Evolutionary conservation across 2,113 vertebrate species (phyloP).

Genomic region (Arenaria interpres): DNA sequence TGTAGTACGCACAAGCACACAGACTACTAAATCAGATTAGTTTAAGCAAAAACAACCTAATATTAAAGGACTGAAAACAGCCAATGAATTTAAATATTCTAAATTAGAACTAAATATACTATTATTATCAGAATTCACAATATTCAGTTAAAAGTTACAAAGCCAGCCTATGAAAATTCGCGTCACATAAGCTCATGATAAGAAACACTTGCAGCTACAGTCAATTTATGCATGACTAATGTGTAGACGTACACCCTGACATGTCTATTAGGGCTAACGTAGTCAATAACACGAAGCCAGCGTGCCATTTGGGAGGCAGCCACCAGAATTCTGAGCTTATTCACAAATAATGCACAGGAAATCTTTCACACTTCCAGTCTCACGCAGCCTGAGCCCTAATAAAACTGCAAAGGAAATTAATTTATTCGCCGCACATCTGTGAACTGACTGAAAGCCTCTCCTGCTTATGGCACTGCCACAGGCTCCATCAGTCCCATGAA

Average conservation of each 20-base stretch:
- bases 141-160: not conserved
- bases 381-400: not conserved
- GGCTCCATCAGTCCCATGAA: not conserved
- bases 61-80: not conserved
- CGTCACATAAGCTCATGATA: not conserved
- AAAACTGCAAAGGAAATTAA: not conserved
- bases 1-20: accelerated
- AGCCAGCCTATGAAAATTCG: not conserved
- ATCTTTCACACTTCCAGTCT: not conserved
- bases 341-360: not conserved
- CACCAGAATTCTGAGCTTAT: not conserved
- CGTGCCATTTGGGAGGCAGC: not conserved
- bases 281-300: not conserved
- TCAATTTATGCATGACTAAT: not conserved
- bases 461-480: not conserved
- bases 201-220: not conserved
- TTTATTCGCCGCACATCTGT: not conserved
- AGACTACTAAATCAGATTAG: not conserved
- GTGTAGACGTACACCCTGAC: not conserved
- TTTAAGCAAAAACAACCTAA: not conserved
- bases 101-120: not conserved
- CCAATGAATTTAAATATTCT: not conserved
- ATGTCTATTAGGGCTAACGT: not conserved
- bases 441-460: not conserved
- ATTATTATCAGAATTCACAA: not conserved